Evolutionary conservation across 2,888 invertebrate genomes (phyloP).

Genomic region (Drepana falcataria): DNA sequence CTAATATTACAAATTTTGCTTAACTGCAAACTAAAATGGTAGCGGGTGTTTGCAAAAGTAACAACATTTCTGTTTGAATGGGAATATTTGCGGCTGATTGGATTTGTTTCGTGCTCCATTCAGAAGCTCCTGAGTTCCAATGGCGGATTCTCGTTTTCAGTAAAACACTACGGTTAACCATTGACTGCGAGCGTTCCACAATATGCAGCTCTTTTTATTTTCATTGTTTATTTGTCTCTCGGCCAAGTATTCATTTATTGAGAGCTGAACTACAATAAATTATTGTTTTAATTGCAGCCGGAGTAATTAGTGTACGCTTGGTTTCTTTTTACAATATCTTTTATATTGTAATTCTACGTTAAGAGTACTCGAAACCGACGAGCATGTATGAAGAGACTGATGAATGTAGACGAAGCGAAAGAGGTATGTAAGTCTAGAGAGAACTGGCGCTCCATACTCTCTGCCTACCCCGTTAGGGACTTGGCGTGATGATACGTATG

Average conservation of each 20-base stretch:
- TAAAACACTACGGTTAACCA: slow-evolving; percentile 44
- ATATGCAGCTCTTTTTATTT: slow-evolving; percentile 47
- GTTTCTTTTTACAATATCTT: too few relatives aligned
- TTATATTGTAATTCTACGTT: too few relatives aligned
- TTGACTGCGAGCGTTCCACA: slow-evolving; percentile 44
- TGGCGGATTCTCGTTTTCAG: slow-evolving; percentile 39
- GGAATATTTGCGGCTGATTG: slow-evolving; percentile 54
- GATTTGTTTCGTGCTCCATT: slow-evolving; percentile 58
- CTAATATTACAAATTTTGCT: slow-evolving; percentile 7
- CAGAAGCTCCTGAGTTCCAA: slow-evolving; percentile 32
- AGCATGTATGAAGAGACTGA: too few relatives aligned
- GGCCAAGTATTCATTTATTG: slow-evolving; percentile 46
- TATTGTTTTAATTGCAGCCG: too few relatives aligned
- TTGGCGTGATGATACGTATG: too few relatives aligned
- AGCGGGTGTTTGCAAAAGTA: slow-evolving; percentile 30
- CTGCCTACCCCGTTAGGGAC: too few relatives aligned
- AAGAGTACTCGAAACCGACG: too few relatives aligned
- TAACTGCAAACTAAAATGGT: slow-evolving; percentile 28
- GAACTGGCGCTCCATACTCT: too few relatives aligned
- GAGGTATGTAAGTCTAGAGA: too few relatives aligned
- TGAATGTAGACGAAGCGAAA: too few relatives aligned
- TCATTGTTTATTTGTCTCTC: slow-evolving; percentile 47
- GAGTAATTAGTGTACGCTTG: too few relatives aligned
- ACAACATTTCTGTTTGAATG: slow-evolving; percentile 31
- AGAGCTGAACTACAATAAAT: slow-evolving; percentile 15